Percentiles rank a stretch among this genome's conserved stretches.
phyloP scores from a whole-genome alignment of 2,888 invertebrate genomes.

The Caenorhabditis sp. region DNA sequence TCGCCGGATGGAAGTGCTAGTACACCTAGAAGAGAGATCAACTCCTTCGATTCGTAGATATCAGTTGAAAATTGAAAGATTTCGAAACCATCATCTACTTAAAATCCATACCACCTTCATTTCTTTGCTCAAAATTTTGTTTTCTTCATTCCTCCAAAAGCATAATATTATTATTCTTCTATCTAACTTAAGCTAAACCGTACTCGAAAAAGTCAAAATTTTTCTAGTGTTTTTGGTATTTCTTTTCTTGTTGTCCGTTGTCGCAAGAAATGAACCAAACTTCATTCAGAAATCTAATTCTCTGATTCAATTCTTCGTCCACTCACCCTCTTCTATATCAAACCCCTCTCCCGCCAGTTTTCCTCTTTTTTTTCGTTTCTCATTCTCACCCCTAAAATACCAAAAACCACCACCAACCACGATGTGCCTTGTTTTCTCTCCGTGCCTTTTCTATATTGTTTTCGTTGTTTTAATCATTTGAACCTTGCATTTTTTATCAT shows the following conservation, averaged over 20 bases:
- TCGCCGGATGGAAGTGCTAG: conserved; percentile 57
- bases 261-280: conserved; percentile 6
- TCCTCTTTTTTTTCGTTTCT: neutral
- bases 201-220: neutral
- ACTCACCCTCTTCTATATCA: no score
- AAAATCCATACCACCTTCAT: neutral
- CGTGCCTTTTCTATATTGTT: conserved; percentile 8
- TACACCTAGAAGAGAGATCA: conserved; percentile 52
- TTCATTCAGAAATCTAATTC: conserved; percentile 13
- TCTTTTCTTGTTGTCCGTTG: no score
- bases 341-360: neutral
- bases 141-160: neutral
- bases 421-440: conserved; percentile 30
- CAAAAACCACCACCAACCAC: conserved; percentile 26
- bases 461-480: conserved; percentile 15
- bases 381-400: conserved; percentile 9
- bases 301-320: conserved; percentile 1
- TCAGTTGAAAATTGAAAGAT: neutral
- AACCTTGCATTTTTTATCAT: neutral
- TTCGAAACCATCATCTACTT: neutral
- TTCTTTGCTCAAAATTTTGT: conserved; percentile 4
- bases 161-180: neutral
- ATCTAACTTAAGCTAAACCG: neutral
- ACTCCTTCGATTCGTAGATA: conserved; percentile 52
- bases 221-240: neutral